phyloP scores from a whole-genome alignment of 2,113 vertebrate genomes.

The Notiomystis cincta region DNA sequence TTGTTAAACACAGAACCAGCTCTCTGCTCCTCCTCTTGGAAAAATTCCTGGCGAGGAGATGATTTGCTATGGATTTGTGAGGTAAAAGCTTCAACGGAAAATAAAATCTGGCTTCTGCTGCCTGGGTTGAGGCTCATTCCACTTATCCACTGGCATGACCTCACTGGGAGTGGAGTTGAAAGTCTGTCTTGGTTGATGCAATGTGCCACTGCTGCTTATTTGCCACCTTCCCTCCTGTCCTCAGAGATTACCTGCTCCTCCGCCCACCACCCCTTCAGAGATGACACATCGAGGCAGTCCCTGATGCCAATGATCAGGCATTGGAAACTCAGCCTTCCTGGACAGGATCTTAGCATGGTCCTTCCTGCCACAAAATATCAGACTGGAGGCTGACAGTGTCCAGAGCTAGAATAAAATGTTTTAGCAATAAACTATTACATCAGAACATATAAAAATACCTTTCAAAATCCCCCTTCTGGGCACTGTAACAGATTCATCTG shows the following conservation, averaged over 20 bases:
- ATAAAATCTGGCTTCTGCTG: neutral
- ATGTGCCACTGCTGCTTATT: neutral
- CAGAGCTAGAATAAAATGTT: neutral
- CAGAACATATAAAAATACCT: conserved; percentile 1
- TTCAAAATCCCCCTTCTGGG: conserved; percentile 26
- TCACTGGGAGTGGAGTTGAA: neutral
- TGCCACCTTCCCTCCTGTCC: neutral
- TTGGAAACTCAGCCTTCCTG: neutral
- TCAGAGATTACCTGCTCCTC: conserved; percentile 12
- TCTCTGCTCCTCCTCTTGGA: neutral
- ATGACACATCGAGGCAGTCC: accelerated
- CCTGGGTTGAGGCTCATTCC: neutral
- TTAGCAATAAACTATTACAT: conserved; percentile 15
- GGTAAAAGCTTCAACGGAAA: neutral
- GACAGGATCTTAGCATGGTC: neutral
- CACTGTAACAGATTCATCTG: neutral
- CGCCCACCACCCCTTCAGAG: neutral
- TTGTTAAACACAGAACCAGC: neutral
- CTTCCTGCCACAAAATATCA: neutral
- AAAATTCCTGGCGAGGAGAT: neutral
- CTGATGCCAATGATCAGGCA: neutral
- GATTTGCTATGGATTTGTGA: conserved; percentile 21
- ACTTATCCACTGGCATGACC: neutral
- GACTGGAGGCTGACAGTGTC: neutral
- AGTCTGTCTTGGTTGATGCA: neutral